A percentile compares a stretch with the other conserved stretches of the same genome.
phyloP scores from a whole-genome alignment of 2,888 invertebrate species.

The Ypsolopha sequella region DNA sequence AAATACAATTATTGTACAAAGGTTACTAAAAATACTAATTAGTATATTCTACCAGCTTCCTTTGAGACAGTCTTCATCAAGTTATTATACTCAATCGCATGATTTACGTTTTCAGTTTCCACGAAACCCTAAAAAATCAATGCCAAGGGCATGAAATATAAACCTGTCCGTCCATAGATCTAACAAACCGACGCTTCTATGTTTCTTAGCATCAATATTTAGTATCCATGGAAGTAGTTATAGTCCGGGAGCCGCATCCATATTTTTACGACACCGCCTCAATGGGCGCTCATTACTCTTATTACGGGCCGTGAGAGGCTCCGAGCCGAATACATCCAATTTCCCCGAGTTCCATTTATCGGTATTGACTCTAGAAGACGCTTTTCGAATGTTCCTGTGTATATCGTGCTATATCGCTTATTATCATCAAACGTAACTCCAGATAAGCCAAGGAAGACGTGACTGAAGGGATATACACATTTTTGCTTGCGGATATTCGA shows the following conservation, averaged over 20 bases:
- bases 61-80: no score
- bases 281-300: slow-evolving; percentile 60
- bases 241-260: slow-evolving; percentile 50
- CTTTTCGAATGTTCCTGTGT: slow-evolving; percentile 39
- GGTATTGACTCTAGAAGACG: slow-evolving; percentile 67
- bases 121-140: no score
- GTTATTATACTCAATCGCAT: no score
- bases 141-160: no score
- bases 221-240: slow-evolving; percentile 30
- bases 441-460: slow-evolving; percentile 62
- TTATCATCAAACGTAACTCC: slow-evolving; percentile 64
- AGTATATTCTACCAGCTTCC: no score
- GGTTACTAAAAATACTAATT: no score
- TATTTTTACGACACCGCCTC: slow-evolving; percentile 60
- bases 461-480: slow-evolving; percentile 64
- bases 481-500: slow-evolving; percentile 27
- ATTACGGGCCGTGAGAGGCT: slow-evolving; percentile 49
- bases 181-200: no score
- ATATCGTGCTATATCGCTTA: slow-evolving; percentile 49
- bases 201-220: no score
- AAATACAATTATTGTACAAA: no score
- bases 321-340: slow-evolving; percentile 66
- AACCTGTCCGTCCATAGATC: no score
- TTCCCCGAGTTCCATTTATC: slow-evolving; percentile 68
- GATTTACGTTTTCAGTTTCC: no score